Conservation (phyloP, 1,140 invertebrate genomes). For the Ruditapes philippinarum region DNA sequence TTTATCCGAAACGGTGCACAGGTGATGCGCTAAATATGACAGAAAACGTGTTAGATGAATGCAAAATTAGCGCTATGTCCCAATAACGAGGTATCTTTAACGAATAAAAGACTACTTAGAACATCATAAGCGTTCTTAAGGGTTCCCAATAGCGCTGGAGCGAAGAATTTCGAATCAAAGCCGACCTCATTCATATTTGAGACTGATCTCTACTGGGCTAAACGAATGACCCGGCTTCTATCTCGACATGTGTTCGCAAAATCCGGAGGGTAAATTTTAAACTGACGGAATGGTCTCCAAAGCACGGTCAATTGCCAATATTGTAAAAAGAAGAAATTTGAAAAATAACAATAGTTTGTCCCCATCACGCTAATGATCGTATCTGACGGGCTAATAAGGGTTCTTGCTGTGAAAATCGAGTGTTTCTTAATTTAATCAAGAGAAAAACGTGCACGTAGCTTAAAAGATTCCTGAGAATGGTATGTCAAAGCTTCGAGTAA, state of each 20-base stretch:
- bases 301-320: constrained; percentile 61
- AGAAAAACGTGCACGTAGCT: constrained; percentile 46
- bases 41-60: constrained; percentile 55
- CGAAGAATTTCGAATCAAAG: constrained; percentile 8
- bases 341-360: constrained; percentile 61
- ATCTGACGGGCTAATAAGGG: constrained; percentile 62
- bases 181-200: background rate
- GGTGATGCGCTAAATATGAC: constrained; percentile 52
- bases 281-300: constrained; percentile 6
- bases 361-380: constrained; percentile 51
- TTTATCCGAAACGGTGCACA: constrained; percentile 47
- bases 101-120: constrained; percentile 52
- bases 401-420: constrained; percentile 61
- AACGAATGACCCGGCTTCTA: constrained; percentile 4
- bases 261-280: constrained; percentile 42
- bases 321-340: constrained; percentile 45
- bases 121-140: constrained; percentile 7
- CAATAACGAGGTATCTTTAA: constrained; percentile 5
- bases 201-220: background rate
- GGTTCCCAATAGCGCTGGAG: constrained; percentile 16
- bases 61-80: constrained; percentile 63
- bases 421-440: constrained; percentile 65
- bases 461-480: constrained; percentile 1
- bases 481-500: background rate
- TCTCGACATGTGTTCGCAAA: constrained; percentile 49